Conservation (phyloP, 2,113 vertebrate species). For the Propithecus coquereli region DNA sequence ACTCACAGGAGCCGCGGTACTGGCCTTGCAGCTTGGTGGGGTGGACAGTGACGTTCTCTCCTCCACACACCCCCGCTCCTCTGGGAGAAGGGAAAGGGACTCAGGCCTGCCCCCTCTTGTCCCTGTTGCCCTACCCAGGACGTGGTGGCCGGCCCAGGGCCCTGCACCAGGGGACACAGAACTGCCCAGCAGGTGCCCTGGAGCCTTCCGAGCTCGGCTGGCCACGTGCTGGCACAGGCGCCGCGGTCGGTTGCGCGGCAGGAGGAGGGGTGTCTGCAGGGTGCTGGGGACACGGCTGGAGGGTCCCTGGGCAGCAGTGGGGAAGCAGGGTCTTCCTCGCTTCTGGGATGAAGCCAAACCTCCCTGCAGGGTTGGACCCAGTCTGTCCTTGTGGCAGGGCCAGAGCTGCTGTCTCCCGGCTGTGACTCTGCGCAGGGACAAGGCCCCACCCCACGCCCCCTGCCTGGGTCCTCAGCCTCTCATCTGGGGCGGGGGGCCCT, state of each 20-base stretch:
- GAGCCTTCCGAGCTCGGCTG: too few relatives aligned
- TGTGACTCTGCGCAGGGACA: not conserved
- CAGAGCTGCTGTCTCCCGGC: not conserved
- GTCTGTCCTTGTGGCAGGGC: too few relatives aligned
- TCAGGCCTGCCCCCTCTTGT: rapidly evolving
- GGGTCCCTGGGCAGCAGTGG: not conserved
- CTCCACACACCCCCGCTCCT: not conserved
- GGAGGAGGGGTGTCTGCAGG: rapidly evolving
- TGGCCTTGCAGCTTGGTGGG: not conserved
- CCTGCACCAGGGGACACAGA: too few relatives aligned
- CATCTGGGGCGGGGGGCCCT: too few relatives aligned
- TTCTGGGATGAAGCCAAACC: too few relatives aligned
- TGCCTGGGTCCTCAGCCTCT: rapidly evolving
- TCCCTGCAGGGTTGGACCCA: rapidly evolving
- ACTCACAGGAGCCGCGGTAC: conserved; percentile 37
- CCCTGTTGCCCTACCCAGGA: rapidly evolving
- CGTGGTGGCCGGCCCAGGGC: rapidly evolving
- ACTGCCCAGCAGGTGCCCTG: rapidly evolving
- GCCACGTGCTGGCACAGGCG: not conserved
- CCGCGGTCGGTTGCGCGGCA: too few relatives aligned
- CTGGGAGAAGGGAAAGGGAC: not conserved
- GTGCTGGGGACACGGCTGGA: rapidly evolving
- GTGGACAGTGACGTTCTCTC: not conserved
- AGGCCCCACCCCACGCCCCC: rapidly evolving
- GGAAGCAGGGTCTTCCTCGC: rapidly evolving